Evolutionary conservation across 2,888 invertebrate genomes (phyloP).

Genomic region (Parascotia fuliginaria): DNA sequence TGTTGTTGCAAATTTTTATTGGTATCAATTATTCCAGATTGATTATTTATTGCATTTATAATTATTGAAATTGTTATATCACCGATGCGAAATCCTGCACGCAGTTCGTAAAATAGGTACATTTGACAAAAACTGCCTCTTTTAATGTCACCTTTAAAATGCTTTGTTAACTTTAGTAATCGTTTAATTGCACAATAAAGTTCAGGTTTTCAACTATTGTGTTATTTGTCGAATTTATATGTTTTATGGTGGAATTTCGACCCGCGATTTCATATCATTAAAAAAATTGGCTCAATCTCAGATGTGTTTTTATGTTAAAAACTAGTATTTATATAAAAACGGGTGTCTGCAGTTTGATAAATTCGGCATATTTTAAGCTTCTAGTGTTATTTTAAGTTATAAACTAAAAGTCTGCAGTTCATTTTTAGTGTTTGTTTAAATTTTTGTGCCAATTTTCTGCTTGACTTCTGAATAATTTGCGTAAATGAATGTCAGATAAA

Average conservation of each 20-base stretch:
- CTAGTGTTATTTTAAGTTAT: slow-evolving; percentile 27
- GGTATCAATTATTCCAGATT: slow-evolving; percentile 66
- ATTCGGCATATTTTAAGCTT: slow-evolving; percentile 27
- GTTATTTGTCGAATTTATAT: slow-evolving; percentile 31
- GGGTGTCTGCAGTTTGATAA: slow-evolving; percentile 35
- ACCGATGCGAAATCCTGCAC: slow-evolving; percentile 24
- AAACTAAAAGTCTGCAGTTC: slow-evolving; percentile 5
- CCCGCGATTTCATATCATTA: slow-evolving; percentile 44
- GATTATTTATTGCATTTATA: slow-evolving; percentile 61
- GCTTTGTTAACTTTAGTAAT: slow-evolving; percentile 47
- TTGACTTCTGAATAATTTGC: background rate
- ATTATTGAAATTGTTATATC: slow-evolving; percentile 44
- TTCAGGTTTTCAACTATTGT: slow-evolving; percentile 31
- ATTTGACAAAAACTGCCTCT: slow-evolving; percentile 60
- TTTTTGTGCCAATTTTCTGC: slow-evolving; percentile 3
- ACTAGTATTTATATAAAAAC: slow-evolving; percentile 46
- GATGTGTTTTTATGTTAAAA: slow-evolving; percentile 55
- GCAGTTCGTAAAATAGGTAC: slow-evolving; percentile 49
- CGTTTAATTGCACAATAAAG: slow-evolving; percentile 42
- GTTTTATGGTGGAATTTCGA: slow-evolving; percentile 40
- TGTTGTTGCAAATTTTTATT: slow-evolving; percentile 74
- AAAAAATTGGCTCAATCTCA: slow-evolving; percentile 63
- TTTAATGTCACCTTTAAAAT: slow-evolving; percentile 55
- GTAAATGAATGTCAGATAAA: background rate
- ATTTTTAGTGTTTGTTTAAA: slow-evolving; percentile 14